phyloP scores from a whole-genome alignment of 1,140 invertebrate genomes.

The Bacillus rossius region DNA sequence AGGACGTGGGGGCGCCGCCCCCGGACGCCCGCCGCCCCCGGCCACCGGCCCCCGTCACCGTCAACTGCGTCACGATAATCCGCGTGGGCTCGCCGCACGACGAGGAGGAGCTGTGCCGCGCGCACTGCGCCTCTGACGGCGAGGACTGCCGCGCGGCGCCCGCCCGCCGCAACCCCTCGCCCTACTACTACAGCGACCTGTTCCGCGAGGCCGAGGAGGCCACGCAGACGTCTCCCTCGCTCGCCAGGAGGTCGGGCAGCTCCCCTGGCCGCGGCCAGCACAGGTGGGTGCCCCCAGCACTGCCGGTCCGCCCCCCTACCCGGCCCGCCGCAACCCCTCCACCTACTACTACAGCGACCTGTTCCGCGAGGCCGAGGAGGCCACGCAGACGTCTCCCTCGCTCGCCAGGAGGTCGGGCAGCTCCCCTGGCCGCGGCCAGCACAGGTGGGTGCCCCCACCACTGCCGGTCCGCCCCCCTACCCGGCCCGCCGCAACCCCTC shows the following conservation, averaged over 20 bases:
- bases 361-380: constrained; percentile 46
- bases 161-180: constrained; percentile 50
- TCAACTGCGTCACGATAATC: constrained; percentile 8
- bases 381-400: constrained; percentile 30
- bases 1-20: constrained; percentile 9
- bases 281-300: constrained; percentile 16
- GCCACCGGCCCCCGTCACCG: neutral
- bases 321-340: constrained; percentile 48
- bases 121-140: neutral
- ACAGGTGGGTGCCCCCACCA: constrained; percentile 21
- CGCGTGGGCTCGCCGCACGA: constrained; percentile 2
- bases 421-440: constrained; percentile 33
- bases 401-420: constrained; percentile 41
- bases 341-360: constrained; percentile 74
- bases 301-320: neutral
- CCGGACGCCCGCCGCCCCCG: neutral
- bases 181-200: constrained; percentile 71
- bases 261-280: constrained; percentile 35
- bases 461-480: neutral
- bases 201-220: constrained; percentile 46
- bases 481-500: constrained; percentile 48
- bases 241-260: constrained; percentile 34
- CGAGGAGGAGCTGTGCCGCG: neutral
- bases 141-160: neutral
- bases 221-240: constrained; percentile 21